Percentiles rank a stretch among this genome's conserved stretches.
phyloP scores from a whole-genome alignment of 2,888 invertebrate species.

The Pandemis cinnamomeana region DNA sequence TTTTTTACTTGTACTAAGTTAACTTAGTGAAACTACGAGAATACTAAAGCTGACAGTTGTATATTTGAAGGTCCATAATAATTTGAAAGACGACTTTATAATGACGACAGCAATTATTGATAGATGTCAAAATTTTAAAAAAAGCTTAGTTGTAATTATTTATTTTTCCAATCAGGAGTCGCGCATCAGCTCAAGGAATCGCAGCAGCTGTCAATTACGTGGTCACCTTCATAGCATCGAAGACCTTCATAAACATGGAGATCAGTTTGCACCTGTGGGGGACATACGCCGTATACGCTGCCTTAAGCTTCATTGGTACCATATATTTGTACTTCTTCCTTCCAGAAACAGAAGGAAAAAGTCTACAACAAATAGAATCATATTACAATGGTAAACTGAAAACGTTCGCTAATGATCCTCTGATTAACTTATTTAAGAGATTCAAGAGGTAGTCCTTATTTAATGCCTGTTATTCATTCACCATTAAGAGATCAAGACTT shows the following conservation, averaged over 20 bases:
- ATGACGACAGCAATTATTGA: no score
- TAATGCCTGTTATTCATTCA: conserved; percentile 42
- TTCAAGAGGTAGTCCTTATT: conserved; percentile 53
- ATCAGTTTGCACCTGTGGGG: conserved; percentile 73
- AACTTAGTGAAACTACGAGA: background rate
- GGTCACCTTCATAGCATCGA: conserved; percentile 80
- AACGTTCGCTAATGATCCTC: conserved; percentile 74
- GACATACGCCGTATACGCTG: conserved; percentile 78
- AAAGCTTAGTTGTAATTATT: background rate
- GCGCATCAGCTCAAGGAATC: conserved; percentile 80
- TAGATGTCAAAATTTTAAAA: no score
- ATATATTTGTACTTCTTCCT: conserved; percentile 80
- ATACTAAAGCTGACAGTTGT: no score
- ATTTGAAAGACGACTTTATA: no score
- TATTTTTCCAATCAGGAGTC: conserved; percentile 67
- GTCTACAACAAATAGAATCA: conserved; percentile 79
- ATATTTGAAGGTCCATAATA: no score
- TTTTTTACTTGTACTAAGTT: background rate
- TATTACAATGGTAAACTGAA: conserved; percentile 69
- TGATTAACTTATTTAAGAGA: conserved; percentile 69
- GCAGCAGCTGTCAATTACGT: conserved; percentile 83
- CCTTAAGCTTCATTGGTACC: conserved; percentile 73
- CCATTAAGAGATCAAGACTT: conserved; percentile 41
- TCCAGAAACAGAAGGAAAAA: conserved; percentile 84
- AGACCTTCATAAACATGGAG: conserved; percentile 81